Percentiles rank a stretch among this genome's conserved stretches.
Conservation (phyloP, 1,140 invertebrate species). For the Eriosoma lanigerum region DNA sequence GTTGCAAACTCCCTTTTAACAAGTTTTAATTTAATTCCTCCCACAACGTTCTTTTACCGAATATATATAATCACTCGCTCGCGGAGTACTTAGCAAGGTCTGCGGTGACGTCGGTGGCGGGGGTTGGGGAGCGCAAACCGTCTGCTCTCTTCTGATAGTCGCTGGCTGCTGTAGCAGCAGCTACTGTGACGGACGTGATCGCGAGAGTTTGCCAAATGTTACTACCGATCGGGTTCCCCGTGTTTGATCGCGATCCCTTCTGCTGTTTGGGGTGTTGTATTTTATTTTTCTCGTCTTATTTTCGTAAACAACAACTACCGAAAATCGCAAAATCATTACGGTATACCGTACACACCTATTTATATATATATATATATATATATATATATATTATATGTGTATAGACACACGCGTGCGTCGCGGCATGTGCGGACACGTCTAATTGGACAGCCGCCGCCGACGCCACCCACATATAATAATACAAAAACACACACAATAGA, state of each 20-base stretch:
- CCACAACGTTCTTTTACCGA: slow-evolving; percentile 35
- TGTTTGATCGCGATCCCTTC: slow-evolving; percentile 17
- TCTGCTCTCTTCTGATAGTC: slow-evolving; percentile 37
- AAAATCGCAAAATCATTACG: slow-evolving; percentile 51
- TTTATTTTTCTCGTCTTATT: slow-evolving; percentile 24
- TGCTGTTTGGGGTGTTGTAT: slow-evolving; percentile 31
- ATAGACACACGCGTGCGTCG: slow-evolving; percentile 6
- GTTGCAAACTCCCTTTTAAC: slow-evolving; percentile 51
- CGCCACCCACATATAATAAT: background rate
- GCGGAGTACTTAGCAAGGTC: slow-evolving; percentile 41
- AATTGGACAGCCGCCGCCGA: slow-evolving; percentile 29
- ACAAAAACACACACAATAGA: background rate
- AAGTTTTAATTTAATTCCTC: slow-evolving; percentile 52
- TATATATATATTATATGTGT: slow-evolving; percentile 6
- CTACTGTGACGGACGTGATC: slow-evolving; percentile 42
- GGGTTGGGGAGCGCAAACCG: slow-evolving; percentile 35
- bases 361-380: background rate
- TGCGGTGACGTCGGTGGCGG: background rate
- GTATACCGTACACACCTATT: background rate
- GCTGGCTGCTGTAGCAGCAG: background rate
- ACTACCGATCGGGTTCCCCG: slow-evolving; percentile 35
- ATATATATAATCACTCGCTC: background rate
- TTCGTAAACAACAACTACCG: slow-evolving; percentile 45
- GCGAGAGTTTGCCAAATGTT: slow-evolving; percentile 50
- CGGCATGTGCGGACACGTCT: slow-evolving; percentile 46